Conservation (phyloP, 1,140 invertebrate genomes). For the Bradysia coprophila region DNA sequence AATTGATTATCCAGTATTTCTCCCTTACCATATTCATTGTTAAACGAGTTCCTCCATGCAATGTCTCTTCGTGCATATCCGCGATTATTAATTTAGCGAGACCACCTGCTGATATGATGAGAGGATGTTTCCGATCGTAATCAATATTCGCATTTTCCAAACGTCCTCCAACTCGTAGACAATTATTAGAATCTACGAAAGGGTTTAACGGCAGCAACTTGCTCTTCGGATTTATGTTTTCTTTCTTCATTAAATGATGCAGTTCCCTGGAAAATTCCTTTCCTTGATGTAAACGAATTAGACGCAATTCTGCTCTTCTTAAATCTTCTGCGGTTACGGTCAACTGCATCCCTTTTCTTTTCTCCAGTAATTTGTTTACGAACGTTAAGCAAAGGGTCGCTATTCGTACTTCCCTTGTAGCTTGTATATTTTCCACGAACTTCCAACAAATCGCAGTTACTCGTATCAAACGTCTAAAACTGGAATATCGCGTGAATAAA, state of each 20-base stretch:
- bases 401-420: no score
- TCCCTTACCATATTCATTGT: no score
- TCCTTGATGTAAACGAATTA: background rate
- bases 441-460: background rate
- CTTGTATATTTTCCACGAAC: no score
- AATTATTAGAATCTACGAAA: background rate
- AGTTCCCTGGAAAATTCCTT: background rate
- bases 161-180: background rate
- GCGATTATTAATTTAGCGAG: background rate
- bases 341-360: no score
- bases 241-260: background rate
- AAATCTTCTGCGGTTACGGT: no score
- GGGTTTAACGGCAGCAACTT: background rate
- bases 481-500: background rate
- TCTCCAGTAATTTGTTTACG: no score
- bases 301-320: no score
- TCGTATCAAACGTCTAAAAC: background rate
- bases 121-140: background rate
- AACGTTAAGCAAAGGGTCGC: no score
- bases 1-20: constrained; percentile 6
- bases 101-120: background rate
- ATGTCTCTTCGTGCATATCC: background rate
- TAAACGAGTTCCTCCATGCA: constrained; percentile 3
- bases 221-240: background rate
- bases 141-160: background rate